Evolutionary conservation across 2,888 invertebrate genomes (phyloP), one percentile per base, ranked within the genome.

Genomic region (Frankliniella intonsa): DNA sequence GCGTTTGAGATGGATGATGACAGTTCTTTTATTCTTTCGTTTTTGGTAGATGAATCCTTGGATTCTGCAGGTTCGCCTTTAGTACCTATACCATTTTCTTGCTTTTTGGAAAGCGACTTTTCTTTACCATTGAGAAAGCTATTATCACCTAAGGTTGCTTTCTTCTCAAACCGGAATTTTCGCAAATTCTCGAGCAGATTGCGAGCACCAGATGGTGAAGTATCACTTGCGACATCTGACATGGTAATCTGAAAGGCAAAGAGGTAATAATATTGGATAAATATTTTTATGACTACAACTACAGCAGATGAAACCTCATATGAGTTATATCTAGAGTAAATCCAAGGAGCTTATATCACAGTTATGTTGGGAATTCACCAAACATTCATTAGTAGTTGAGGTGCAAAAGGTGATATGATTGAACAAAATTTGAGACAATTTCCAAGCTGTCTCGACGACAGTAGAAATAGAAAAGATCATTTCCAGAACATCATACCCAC

Each of bases 151-250:
- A 76, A 25, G 11, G 25, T 22, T 22, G 88, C 89, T 88, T 91
- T 92, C 87, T 91, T 92, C 87, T 93, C 92, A 87, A 92, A 92
- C 86, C 93, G 90, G 87, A 93, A 93, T 87, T 91, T 92, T 86
- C 93, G 90, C 85, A 93, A 89, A 88, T 92, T 90, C 87, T 90
- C 91, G 86, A 92, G 88, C 85, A 91, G 88, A 55, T 69, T 83
- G 22, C 22, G 12, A 25, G 25, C 69, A 25, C 25, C 69, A 3
- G 69, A 76, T 11, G 69, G 22, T 22, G 69, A 76, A 11, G 69
- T 10, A 2, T 25, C 69, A 11, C 25, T 76, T 11, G 69, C 12
- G 22, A 22, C 11, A 9, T 22, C 69, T 25, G 69, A n/a, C 69
- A 76, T 76, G n/a, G 10, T 76, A 25, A 76, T 76, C 22, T 12